Percentiles rank a stretch among this genome's conserved stretches.
Conservation (phyloP, 2,888 invertebrate genomes). For the Chrysomela aeneicollis region DNA sequence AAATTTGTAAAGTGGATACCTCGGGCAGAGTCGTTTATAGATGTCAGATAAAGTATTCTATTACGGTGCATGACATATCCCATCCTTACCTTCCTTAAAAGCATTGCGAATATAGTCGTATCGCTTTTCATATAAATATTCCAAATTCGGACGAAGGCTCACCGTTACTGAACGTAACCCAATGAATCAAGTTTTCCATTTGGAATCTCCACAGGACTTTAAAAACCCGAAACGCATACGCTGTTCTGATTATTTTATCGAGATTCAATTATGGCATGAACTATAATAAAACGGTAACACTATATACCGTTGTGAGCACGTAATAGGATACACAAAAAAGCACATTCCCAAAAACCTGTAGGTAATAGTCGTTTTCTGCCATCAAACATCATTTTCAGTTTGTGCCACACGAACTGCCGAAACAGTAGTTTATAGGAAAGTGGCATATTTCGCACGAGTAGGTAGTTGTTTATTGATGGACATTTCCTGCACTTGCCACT, state of each 20-base stretch:
- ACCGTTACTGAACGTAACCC: constrained; percentile 26
- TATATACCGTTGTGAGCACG: too few species aligned
- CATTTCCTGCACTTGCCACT: too few species aligned
- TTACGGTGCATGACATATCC: constrained; percentile 30
- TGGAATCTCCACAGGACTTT: background rate
- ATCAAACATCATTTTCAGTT: too few species aligned
- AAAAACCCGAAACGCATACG: background rate
- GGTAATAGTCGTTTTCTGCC: too few species aligned
- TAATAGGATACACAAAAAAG: too few species aligned
- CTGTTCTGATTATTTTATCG: background rate
- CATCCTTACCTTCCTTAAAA: constrained; percentile 20
- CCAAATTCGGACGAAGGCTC: constrained; percentile 28
- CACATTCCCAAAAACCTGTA: too few species aligned
- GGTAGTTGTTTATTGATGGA: too few species aligned
- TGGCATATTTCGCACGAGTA: too few species aligned
- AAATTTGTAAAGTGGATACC: constrained; percentile 23
- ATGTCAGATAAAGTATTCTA: constrained; percentile 28
- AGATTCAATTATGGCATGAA: background rate
- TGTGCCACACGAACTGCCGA: too few species aligned
- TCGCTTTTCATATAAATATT: constrained; percentile 26
- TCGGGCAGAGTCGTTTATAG: constrained; percentile 23
- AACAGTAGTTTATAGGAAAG: too few species aligned
- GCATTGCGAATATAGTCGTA: constrained; percentile 25
- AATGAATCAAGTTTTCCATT: constrained; percentile 17
- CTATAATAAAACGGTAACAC: background rate